A percentile compares a stretch with the other conserved stretches of the same genome.
Evolutionary conservation across 2,888 invertebrate species (phyloP).

Genomic region (Eristalis pertinax): DNA sequence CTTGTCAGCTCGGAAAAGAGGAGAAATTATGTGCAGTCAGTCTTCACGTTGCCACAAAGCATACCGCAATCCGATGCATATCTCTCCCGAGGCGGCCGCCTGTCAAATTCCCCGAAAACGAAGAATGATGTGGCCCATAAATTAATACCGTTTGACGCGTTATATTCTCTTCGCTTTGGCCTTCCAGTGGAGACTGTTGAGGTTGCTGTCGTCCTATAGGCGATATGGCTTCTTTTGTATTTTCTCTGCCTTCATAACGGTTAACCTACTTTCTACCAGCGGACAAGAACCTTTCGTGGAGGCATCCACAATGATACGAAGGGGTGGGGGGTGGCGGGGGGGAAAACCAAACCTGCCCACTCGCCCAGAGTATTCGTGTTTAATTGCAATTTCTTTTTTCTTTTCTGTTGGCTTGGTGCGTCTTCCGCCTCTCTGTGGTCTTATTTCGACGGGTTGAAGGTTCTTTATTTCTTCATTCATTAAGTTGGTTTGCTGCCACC

Average conservation of each 20-base stretch:
- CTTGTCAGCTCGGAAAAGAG: not conserved
- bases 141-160: constrained; percentile 51
- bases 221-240: constrained; percentile 42
- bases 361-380: constrained; percentile 12
- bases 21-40: constrained; percentile 10
- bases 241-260: constrained; percentile 61
- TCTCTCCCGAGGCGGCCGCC: constrained; percentile 32
- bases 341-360: constrained; percentile 15
- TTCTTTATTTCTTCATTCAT: constrained; percentile 7
- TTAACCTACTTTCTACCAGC: constrained; percentile 62
- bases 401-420: not conserved
- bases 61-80: constrained; percentile 32
- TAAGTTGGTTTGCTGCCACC: not conserved
- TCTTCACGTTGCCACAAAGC: constrained; percentile 1
- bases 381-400: constrained; percentile 42
- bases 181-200: not conserved
- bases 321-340: too few relatives aligned
- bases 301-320: constrained; percentile 7
- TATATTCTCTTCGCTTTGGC: constrained; percentile 30
- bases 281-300: constrained; percentile 53
- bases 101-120: constrained; percentile 56
- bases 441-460: not conserved
- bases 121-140: constrained; percentile 56
- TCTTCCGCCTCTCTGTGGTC: not conserved
- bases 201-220: constrained; percentile 29